Percentiles rank a stretch among this genome's conserved stretches.
phyloP scores from a whole-genome alignment of 2,797 vertebrate genomes.

The Acanthiza pusilla region DNA sequence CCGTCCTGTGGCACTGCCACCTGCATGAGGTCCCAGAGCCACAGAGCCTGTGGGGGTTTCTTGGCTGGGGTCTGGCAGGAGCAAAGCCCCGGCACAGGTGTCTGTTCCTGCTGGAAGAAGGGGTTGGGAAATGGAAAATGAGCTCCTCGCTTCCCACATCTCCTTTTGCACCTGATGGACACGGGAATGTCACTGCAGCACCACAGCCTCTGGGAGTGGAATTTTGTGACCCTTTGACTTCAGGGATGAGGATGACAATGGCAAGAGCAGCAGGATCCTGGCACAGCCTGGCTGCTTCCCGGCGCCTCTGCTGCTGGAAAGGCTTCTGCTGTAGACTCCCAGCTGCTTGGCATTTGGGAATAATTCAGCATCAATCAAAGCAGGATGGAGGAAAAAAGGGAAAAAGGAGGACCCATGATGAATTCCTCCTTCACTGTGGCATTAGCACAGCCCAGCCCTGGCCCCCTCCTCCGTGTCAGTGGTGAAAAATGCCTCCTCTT shows the following conservation, averaged over 20 bases:
- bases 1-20: background rate
- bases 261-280: background rate
- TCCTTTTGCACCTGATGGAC: background rate
- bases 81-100: background rate
- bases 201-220: background rate
- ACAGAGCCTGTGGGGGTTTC: background rate
- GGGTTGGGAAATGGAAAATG: background rate
- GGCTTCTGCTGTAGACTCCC: background rate
- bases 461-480: background rate
- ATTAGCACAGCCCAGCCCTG: background rate
- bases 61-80: background rate
- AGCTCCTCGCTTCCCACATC: background rate
- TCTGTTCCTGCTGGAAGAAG: background rate
- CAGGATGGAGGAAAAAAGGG: background rate
- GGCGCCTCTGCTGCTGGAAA: background rate
- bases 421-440: conserved; percentile 25
- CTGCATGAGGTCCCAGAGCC: accelerated
- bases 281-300: background rate
- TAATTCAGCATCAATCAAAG: background rate
- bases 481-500: conserved; percentile 8
- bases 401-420: background rate
- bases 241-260: background rate
- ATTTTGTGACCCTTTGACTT: background rate
- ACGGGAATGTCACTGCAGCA: accelerated
- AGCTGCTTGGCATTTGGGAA: background rate